phyloP scores from a whole-genome alignment of 2,888 invertebrate genomes.

The Anagyrus pseudococci region DNA sequence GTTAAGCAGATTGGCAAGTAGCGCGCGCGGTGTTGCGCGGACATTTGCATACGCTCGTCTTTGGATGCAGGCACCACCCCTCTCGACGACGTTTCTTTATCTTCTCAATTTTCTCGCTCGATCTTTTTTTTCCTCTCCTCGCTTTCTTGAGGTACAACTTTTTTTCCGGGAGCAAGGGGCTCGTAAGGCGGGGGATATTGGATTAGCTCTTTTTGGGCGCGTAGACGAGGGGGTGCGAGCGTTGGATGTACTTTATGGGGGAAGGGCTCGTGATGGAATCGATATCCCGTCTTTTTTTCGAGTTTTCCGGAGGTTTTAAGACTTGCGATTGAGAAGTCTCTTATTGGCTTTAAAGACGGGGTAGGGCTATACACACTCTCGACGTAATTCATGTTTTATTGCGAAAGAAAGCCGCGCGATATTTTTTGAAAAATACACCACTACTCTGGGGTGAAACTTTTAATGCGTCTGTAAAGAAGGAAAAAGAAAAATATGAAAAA shows the following conservation, averaged over 20 bases:
- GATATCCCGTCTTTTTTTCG: slow-evolving; percentile 6
- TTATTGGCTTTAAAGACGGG: not conserved
- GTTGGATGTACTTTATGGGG: not conserved
- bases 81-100: slow-evolving; percentile 24
- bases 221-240: not conserved
- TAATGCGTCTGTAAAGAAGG: no score
- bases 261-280: not conserved
- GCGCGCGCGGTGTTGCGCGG: slow-evolving; percentile 35
- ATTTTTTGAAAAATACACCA: no score
- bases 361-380: not conserved
- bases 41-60: slow-evolving; percentile 55
- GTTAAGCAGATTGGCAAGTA: slow-evolving; percentile 54
- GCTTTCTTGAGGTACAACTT: slow-evolving; percentile 1
- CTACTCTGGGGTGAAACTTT: no score
- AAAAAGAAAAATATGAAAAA: no score
- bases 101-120: slow-evolving; percentile 33
- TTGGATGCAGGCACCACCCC: no score
- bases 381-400: not conserved
- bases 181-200: slow-evolving; percentile 11
- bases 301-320: not conserved
- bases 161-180: slow-evolving; percentile 16
- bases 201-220: slow-evolving; percentile 14
- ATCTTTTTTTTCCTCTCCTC: slow-evolving; percentile 10
- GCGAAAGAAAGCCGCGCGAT: no score
- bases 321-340: not conserved